Percentiles rank a stretch among this genome's conserved stretches.
Evolutionary conservation across 2,113 vertebrate genomes (phyloP).

Genomic region (Ochotona princeps): DNA sequence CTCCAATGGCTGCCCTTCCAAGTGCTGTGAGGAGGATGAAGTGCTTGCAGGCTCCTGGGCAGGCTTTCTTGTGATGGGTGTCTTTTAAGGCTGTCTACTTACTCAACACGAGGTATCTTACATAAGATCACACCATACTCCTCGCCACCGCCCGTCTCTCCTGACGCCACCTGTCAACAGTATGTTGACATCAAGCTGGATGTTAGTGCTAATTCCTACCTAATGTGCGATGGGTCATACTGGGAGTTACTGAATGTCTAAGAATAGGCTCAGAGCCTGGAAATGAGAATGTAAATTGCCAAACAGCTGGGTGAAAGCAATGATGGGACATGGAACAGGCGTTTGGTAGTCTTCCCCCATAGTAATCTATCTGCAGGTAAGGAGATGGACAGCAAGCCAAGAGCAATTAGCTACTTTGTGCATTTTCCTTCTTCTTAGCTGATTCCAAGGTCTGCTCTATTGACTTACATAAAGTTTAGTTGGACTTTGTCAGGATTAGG

Average conservation of each 20-base stretch:
- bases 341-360: constrained; percentile 1
- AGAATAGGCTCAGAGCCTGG: constrained; percentile 57
- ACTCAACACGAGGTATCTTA: background rate
- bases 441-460: constrained; percentile 9
- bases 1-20: background rate
- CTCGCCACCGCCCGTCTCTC: background rate
- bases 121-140: background rate
- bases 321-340: background rate
- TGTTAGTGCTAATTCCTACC: constrained; percentile 38
- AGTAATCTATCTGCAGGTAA: constrained; percentile 30
- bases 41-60: background rate
- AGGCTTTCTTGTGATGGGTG: background rate
- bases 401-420: constrained; percentile 4
- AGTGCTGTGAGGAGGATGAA: background rate
- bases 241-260: constrained; percentile 35
- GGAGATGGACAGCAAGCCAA: constrained; percentile 27
- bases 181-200: constrained; percentile 19
- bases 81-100: background rate
- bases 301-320: constrained; percentile 41
- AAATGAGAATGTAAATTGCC: constrained; percentile 56
- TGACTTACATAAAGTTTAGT: background rate
- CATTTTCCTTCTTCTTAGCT: constrained; percentile 22
- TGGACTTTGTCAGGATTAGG: background rate
- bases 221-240: constrained; percentile 11
- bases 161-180: constrained; percentile 5